These are phyloP conservation scores for Pollenia amentaria DNA, from an alignment of 2,888 invertebrate genomes.

Conservation along the genomic window DNA sequence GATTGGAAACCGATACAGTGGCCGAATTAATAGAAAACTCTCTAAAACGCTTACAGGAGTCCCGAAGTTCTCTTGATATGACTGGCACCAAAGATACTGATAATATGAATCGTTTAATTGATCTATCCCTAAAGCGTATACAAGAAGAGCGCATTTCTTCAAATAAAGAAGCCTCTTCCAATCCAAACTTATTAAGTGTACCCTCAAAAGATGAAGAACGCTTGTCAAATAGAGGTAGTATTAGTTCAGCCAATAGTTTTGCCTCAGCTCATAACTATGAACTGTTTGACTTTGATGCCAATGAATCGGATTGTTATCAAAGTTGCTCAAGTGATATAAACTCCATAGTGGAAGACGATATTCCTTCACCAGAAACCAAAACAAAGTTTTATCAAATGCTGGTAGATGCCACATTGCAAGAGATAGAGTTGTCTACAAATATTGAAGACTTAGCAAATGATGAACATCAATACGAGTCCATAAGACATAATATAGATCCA, in stretches of 20 bases:
- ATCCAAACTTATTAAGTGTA: constrained; percentile 69
- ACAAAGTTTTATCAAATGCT: constrained; percentile 91
- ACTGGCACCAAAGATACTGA: constrained; percentile 85
- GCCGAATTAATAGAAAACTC: constrained; percentile 89
- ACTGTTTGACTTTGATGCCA: constrained; percentile 89
- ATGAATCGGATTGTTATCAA: constrained; percentile 89
- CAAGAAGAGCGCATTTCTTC: constrained; percentile 80
- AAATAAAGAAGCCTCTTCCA: constrained; percentile 42
- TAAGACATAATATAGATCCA: constrained; percentile 87
- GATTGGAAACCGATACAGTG: constrained; percentile 87
- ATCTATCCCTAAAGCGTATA: constrained; percentile 83
- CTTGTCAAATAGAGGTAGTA: constrained; percentile 86
- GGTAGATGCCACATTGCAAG: constrained; percentile 89
- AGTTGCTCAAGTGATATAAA: constrained; percentile 88
- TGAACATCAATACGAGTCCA: constrained; percentile 91
- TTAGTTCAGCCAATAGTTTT: constrained; percentile 85
- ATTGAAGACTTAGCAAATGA: constrained; percentile 87
- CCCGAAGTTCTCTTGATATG: constrained; percentile 81
- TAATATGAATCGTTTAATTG: constrained; percentile 84
- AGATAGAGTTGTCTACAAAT: constrained; percentile 88
- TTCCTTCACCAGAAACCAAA: constrained; percentile 84
- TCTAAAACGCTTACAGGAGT: constrained; percentile 86
- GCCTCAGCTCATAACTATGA: constrained; percentile 88
- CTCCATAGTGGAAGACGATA: constrained; percentile 87
- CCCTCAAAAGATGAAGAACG: constrained; percentile 85